phyloP scores from a whole-genome alignment of 2,888 invertebrate genomes.

The Drosophila paramelanica region DNA sequence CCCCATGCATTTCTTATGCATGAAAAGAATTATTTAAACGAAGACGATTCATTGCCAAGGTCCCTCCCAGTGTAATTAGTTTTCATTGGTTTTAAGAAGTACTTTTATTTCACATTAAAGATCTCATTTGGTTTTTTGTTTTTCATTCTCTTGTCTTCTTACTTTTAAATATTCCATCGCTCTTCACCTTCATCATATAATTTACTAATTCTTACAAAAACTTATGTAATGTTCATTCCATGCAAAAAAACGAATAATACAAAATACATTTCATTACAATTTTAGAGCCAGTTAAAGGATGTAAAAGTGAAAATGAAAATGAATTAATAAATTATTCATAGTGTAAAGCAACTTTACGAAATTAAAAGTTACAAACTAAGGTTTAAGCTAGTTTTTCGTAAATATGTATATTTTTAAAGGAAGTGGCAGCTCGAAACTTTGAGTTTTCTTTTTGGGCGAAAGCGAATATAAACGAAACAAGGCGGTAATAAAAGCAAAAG shows the following conservation, averaged over 20 bases:
- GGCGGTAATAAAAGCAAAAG: slow-evolving; percentile 15
- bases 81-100: slow-evolving; percentile 49
- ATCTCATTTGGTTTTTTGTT: slow-evolving; percentile 66
- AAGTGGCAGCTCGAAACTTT: slow-evolving; percentile 64
- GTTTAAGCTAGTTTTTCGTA: slow-evolving; percentile 41
- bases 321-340: slow-evolving; percentile 11
- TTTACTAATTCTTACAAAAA: slow-evolving; percentile 76
- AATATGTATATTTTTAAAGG: slow-evolving; percentile 6
- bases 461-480: slow-evolving; percentile 11
- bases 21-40: no score
- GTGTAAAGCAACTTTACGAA: slow-evolving; percentile 31
- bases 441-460: slow-evolving; percentile 39
- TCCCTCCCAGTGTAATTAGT: slow-evolving; percentile 1
- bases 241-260: slow-evolving; percentile 40
- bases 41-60: no score
- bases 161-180: slow-evolving; percentile 49
- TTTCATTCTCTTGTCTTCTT: slow-evolving; percentile 45
- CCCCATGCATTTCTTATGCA: neutral
- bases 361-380: slow-evolving; percentile 53
- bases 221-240: slow-evolving; percentile 62
- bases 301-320: slow-evolving; percentile 6
- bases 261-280: slow-evolving; percentile 5
- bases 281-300: slow-evolving; percentile 16
- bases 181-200: slow-evolving; percentile 59
- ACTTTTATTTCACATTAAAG: slow-evolving; percentile 71